Conservation (phyloP, 2,888 invertebrate species). For the Athalia circularis region DNA sequence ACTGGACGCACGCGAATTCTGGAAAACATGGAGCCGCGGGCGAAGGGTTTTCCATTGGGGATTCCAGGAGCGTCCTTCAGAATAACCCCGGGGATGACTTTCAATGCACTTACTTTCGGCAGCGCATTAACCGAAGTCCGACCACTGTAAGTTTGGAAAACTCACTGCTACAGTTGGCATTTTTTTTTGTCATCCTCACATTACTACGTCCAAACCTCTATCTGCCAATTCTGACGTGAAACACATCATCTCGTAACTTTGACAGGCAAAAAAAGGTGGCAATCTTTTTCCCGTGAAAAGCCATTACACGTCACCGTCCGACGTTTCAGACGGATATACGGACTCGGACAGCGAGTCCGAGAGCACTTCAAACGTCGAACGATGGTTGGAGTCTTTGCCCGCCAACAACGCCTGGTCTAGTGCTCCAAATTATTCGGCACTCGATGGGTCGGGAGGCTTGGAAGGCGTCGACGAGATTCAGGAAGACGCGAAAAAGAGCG, state of each 20-base stretch:
- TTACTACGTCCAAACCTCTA: too few species aligned
- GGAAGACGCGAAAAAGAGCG: constrained; percentile 9
- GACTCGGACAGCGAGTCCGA: constrained; percentile 57
- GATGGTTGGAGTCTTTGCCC: constrained; percentile 55
- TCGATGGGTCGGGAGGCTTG: not conserved
- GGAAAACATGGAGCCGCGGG: constrained; percentile 43
- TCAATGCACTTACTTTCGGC: constrained; percentile 45
- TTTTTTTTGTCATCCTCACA: not conserved
- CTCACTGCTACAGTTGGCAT: not conserved
- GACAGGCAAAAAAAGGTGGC: constrained; percentile 11
- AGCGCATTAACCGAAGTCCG: constrained; percentile 3
- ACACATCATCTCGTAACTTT: not conserved
- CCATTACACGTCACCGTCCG: constrained; percentile 32
- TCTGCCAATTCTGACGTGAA: too few species aligned
- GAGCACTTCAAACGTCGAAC: constrained; percentile 49
- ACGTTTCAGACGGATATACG: constrained; percentile 46
- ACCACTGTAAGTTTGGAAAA: constrained; percentile 7
- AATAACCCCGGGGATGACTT: constrained; percentile 37
- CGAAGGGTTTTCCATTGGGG: constrained; percentile 30
- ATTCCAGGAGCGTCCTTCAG: constrained; percentile 3
- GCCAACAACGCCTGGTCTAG: constrained; percentile 52
- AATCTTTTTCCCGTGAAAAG: constrained; percentile 8
- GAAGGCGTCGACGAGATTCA: constrained; percentile 26
- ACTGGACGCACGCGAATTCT: constrained; percentile 42
- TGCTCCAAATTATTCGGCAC: constrained; percentile 14